Conservation (phyloP, 2,113 vertebrate genomes). For the Elgaria multicarinata region DNA sequence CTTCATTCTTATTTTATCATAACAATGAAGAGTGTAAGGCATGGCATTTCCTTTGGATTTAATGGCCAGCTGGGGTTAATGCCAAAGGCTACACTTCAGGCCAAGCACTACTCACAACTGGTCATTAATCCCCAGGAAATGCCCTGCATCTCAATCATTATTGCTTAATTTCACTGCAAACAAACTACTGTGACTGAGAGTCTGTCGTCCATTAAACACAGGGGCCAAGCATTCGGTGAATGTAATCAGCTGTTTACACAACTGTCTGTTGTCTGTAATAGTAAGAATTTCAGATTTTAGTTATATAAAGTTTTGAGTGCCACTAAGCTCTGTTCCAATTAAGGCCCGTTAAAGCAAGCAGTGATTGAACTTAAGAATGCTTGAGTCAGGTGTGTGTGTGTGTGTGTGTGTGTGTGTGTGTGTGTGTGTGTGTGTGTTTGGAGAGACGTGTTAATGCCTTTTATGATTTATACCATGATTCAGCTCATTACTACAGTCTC, state of each 20-base stretch:
- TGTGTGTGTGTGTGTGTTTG: too few species aligned
- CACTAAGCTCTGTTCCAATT: background rate
- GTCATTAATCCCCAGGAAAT: slow-evolving; percentile 72
- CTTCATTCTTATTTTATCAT: slow-evolving; percentile 64
- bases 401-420: rapidly evolving
- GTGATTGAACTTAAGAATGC: background rate
- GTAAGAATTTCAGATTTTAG: slow-evolving; percentile 62
- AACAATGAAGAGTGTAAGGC: slow-evolving; percentile 59
- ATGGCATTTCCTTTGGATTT: slow-evolving; percentile 71
- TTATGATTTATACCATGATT: slow-evolving; percentile 40
- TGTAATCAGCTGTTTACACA: slow-evolving; percentile 78
- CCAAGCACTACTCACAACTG: slow-evolving; percentile 65
- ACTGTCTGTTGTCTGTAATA: slow-evolving; percentile 63
- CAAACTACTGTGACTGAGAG: slow-evolving; percentile 66
- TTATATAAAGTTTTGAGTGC: slow-evolving; percentile 23
- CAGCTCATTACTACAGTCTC: background rate
- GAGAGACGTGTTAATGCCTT: too few species aligned
- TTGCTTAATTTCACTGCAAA: slow-evolving; percentile 78
- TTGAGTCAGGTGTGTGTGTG: too few species aligned
- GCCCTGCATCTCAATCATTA: slow-evolving; percentile 63
- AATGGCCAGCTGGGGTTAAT: slow-evolving; percentile 73
- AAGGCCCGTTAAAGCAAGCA: background rate
- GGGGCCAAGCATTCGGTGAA: slow-evolving; percentile 58
- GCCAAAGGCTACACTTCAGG: slow-evolving; percentile 65
- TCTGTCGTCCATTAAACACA: slow-evolving; percentile 64